Evolutionary conservation across 2,888 invertebrate genomes (phyloP).

Genomic region (Nasonovia ribisnigri): DNA sequence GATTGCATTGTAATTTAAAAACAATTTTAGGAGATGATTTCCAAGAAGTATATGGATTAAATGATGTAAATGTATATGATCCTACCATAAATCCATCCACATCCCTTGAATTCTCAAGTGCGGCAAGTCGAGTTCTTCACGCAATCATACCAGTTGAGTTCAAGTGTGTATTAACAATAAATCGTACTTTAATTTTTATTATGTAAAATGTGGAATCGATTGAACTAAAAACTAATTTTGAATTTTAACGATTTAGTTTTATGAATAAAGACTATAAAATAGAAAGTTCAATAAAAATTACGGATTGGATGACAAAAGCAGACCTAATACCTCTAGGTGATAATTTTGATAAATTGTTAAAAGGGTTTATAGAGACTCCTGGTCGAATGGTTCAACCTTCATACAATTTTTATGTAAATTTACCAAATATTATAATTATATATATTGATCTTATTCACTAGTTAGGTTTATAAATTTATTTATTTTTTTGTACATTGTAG

Average conservation of each 20-base stretch:
- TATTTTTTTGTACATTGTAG: constrained; percentile 74
- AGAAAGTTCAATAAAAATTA: constrained; percentile 40
- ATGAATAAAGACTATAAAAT: constrained; percentile 57
- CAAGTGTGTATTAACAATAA: constrained; percentile 8
- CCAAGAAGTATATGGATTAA: constrained; percentile 43
- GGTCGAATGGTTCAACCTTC: constrained; percentile 39
- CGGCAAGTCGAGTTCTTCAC: constrained; percentile 92
- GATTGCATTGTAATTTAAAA: not conserved
- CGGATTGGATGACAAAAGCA: constrained; percentile 64
- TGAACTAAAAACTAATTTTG: not conserved
- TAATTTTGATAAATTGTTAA: constrained; percentile 65
- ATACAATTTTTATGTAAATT: constrained; percentile 52
- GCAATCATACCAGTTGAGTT: constrained; percentile 73
- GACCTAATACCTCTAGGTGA: constrained; percentile 52
- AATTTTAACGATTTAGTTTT: constrained; percentile 47
- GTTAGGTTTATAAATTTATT: not conserved
- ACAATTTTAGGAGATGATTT: constrained; percentile 36
- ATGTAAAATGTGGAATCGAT: not conserved
- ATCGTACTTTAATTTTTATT: not conserved
- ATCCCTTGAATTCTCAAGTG: constrained; percentile 88
- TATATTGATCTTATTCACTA: not conserved
- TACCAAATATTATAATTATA: not conserved
- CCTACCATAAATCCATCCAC: constrained; percentile 87
- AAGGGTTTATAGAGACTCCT: constrained; percentile 63
- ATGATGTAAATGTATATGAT: constrained; percentile 87